Evolutionary conservation across 1,140 invertebrate species (phyloP).

Genomic region (Macrobrachium rosenbergii): DNA sequence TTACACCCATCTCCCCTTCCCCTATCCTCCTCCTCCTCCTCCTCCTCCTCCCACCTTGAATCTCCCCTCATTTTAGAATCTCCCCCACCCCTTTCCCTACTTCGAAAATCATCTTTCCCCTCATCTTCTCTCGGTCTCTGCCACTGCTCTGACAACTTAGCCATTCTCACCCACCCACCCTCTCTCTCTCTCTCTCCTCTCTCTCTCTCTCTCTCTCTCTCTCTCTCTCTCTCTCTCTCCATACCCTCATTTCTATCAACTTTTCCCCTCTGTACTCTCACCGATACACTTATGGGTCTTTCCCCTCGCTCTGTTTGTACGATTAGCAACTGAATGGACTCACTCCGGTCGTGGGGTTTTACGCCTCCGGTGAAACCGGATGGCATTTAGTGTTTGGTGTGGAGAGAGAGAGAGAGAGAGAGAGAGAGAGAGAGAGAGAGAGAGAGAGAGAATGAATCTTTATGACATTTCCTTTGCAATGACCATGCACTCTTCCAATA

Average conservation of each 20-base stretch:
- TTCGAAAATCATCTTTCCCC: neutral
- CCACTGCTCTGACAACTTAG: neutral
- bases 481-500: neutral
- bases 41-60: constrained; percentile 2
- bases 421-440: no score
- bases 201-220: constrained; percentile 29
- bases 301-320: neutral
- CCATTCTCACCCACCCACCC: neutral
- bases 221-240: constrained; percentile 7
- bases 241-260: neutral
- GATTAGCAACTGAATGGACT: neutral
- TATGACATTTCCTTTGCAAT: neutral
- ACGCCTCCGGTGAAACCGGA: no score
- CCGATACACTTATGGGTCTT: neutral
- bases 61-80: neutral
- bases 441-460: no score
- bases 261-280: constrained; percentile 5
- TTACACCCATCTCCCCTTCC: constrained; percentile 26
- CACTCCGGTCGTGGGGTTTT: no score
- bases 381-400: no score
- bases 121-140: neutral
- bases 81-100: neutral
- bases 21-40: neutral
- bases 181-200: constrained; percentile 35
- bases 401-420: no score